These are phyloP conservation scores for Chaetodon auriga DNA, from an alignment of 2,113 vertebrate species.

Conservation along the genomic window DNA sequence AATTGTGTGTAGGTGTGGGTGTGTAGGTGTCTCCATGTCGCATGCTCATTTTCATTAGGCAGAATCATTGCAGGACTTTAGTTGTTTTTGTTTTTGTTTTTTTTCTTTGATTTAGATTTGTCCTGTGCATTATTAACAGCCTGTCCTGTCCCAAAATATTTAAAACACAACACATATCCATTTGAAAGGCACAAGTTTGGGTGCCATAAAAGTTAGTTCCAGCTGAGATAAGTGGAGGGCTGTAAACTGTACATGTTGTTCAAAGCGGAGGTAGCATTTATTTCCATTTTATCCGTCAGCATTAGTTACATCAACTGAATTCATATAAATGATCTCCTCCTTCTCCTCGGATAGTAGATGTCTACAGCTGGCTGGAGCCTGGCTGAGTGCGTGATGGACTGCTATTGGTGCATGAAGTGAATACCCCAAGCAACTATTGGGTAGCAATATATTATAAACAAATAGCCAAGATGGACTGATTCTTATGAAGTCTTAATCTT, in stretches of 20 bases:
- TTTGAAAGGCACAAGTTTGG: constrained; percentile 50
- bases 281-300: constrained; percentile 63
- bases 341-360: not conserved
- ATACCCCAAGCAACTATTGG: constrained; percentile 22
- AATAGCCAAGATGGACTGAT: constrained; percentile 50
- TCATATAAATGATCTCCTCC: constrained; percentile 37
- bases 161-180: constrained; percentile 40
- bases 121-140: constrained; percentile 52
- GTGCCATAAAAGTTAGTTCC: constrained; percentile 42
- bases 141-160: constrained; percentile 64
- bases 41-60: constrained; percentile 64
- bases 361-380: constrained; percentile 20
- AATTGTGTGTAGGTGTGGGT: constrained; percentile 61
- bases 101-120: constrained; percentile 29
- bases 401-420: constrained; percentile 43
- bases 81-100: constrained; percentile 10
- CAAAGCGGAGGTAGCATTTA: constrained; percentile 48
- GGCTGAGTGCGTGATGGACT: constrained; percentile 48
- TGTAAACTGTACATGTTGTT: constrained; percentile 40
- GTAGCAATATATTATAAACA: constrained; percentile 60
- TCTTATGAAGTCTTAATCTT: constrained; percentile 54
- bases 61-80: constrained; percentile 51
- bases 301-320: constrained; percentile 60
- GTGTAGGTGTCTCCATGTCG: constrained; percentile 48
- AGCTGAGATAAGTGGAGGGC: constrained; percentile 41